These are phyloP conservation scores for Salpingus planirostris DNA, from an alignment of 2,888 invertebrate species.

Conservation along the genomic window DNA sequence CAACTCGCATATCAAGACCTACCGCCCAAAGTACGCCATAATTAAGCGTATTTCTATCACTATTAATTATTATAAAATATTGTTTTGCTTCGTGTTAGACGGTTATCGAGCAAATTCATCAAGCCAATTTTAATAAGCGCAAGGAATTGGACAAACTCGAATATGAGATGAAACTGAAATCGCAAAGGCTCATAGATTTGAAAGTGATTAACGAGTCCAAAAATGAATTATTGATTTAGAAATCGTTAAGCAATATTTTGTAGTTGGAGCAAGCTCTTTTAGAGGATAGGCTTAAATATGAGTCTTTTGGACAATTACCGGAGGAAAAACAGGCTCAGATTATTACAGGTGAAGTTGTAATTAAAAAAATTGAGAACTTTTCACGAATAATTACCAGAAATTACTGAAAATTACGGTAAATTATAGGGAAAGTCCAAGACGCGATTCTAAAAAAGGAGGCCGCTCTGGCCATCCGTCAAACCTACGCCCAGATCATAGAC, in stretches of 20 bases:
- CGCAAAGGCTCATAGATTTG: constrained; percentile 48
- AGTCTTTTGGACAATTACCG: constrained; percentile 3
- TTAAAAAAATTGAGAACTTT: too few species aligned
- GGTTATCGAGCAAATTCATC: constrained; percentile 51
- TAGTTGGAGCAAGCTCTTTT: constrained; percentile 47
- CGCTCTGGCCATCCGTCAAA: constrained; percentile 53
- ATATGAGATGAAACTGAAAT: constrained; percentile 51
- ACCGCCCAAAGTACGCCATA: constrained; percentile 30
- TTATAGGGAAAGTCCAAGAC: constrained; percentile 50
- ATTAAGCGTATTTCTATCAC: too few species aligned
- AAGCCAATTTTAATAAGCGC: constrained; percentile 53
- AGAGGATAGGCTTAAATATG: constrained; percentile 46
- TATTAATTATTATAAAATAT: too few species aligned
- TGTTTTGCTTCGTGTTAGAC: constrained; percentile 38
- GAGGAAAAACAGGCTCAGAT: constrained; percentile 49
- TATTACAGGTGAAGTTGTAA: too few species aligned
- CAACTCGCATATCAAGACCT: constrained; percentile 48
- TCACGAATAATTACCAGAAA: too few species aligned
- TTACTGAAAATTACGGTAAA: too few species aligned
- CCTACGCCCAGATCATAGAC: constrained; percentile 52
- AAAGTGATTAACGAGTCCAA: too few species aligned
- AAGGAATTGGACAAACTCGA: constrained; percentile 53
- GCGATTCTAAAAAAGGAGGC: constrained; percentile 56
- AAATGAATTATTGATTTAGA: too few species aligned
- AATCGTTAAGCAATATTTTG: too few species aligned